Conservation (phyloP, 2,113 vertebrate species). For the Pterocles orientalis region DNA sequence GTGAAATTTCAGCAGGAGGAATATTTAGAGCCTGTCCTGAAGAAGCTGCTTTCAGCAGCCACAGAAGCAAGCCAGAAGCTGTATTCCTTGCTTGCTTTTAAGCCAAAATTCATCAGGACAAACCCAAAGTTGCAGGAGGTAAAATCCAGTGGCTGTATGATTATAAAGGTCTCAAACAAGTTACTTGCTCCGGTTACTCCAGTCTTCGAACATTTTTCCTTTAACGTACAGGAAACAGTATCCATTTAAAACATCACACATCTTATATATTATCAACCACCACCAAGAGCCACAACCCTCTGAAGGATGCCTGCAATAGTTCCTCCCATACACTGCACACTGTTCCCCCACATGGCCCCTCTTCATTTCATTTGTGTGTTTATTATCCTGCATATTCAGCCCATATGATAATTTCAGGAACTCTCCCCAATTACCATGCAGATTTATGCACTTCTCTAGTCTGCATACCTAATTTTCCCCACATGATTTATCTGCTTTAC, state of each 20-base stretch:
- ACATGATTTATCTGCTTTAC: constrained; percentile 51
- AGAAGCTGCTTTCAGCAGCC: not conserved
- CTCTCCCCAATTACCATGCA: constrained; percentile 59
- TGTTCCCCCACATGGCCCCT: not conserved
- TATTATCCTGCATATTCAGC: constrained; percentile 26
- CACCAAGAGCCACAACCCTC: not conserved
- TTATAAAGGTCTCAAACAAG: not conserved
- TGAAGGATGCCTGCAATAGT: not conserved
- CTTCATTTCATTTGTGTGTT: constrained; percentile 7
- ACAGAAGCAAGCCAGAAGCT: not conserved
- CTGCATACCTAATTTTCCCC: constrained; percentile 69
- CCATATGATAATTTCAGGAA: constrained; percentile 53
- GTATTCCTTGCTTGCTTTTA: not conserved
- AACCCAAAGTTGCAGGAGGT: not conserved
- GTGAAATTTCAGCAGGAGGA: not conserved
- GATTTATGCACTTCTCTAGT: constrained; percentile 68
- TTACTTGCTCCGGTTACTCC: not conserved
- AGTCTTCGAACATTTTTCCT: not conserved
- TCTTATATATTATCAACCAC: not conserved
- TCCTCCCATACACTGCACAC: not conserved
- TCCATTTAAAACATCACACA: not conserved
- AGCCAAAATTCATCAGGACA: not conserved
- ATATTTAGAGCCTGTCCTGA: not conserved
- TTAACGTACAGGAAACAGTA: not conserved
- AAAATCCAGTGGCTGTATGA: not conserved